These are phyloP conservation scores for Octopus sinensis DNA, from an alignment of 1,140 invertebrate genomes.

Conservation along the genomic window DNA sequence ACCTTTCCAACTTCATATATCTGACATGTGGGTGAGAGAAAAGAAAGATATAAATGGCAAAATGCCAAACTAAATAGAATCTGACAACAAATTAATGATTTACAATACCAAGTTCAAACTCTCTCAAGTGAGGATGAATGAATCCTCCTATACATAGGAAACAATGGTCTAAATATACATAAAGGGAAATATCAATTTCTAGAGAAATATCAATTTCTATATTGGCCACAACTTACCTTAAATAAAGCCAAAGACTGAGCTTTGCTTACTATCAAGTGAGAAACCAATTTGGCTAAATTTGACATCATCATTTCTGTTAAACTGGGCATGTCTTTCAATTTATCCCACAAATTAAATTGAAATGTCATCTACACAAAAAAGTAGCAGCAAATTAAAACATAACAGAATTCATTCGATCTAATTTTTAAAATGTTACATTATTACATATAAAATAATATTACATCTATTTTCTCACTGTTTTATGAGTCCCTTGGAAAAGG, in stretches of 20 bases:
- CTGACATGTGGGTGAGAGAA: too few species aligned
- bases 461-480: background rate
- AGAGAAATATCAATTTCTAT: too few species aligned
- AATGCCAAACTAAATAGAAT: too few species aligned
- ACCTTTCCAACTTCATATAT: too few species aligned
- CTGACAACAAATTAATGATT: too few species aligned
- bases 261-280: conserved; percentile 76
- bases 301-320: conserved; percentile 66
- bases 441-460: background rate
- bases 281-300: conserved; percentile 78
- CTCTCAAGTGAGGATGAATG: too few species aligned
- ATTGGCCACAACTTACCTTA: conserved; percentile 66
- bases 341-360: conserved; percentile 89
- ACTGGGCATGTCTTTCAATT: conserved; percentile 75
- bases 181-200: too few species aligned
- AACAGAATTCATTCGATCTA: background rate
- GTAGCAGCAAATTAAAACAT: background rate
- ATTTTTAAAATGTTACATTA: background rate
- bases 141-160: too few species aligned
- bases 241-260: conserved; percentile 78
- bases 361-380: conserved; percentile 70
- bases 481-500: background rate
- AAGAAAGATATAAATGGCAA: too few species aligned
- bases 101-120: too few species aligned
- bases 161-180: too few species aligned